A percentile compares a stretch with the other conserved stretches of the same genome.
Evolutionary conservation across 2,888 invertebrate genomes (phyloP).

Genomic region (Neoscelio sp.): DNA sequence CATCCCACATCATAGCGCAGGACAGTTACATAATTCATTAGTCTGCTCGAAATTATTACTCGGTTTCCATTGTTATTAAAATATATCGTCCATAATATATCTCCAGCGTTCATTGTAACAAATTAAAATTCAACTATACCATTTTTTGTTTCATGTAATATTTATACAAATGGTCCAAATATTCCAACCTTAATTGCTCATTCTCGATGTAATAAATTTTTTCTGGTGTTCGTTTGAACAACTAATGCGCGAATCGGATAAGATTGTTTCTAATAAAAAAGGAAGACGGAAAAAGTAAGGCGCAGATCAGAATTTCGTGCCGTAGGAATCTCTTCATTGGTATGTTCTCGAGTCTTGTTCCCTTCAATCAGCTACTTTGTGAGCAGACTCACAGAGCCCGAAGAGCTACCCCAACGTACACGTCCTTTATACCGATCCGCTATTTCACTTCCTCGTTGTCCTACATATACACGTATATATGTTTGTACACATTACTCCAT

Average conservation of each 20-base stretch:
- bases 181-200: too few species aligned
- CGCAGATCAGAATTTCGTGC: constrained; percentile 2
- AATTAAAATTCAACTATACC: constrained; percentile 29
- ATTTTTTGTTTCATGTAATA: too few species aligned
- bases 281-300: not conserved
- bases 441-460: constrained; percentile 30
- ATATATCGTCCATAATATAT: constrained; percentile 8
- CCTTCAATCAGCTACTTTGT: constrained; percentile 69
- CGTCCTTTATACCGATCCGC: constrained; percentile 40
- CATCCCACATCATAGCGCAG: not conserved
- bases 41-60: constrained; percentile 9
- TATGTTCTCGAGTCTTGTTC: constrained; percentile 48
- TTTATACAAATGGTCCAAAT: too few species aligned
- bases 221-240: not conserved
- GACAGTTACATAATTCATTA: constrained; percentile 36
- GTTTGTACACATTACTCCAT: constrained; percentile 15
- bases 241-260: not conserved
- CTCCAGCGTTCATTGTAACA: constrained; percentile 10
- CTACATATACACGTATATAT: constrained; percentile 12
- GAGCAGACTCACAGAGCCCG: constrained; percentile 52
- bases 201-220: not conserved
- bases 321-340: constrained; percentile 35
- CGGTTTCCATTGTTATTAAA: constrained; percentile 32
- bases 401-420: constrained; percentile 17
- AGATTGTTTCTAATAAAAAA: constrained; percentile 20